Base-by-base conservation (phyloP, 2,888 invertebrate genomes). In the Sinelater perroti region DNA sequence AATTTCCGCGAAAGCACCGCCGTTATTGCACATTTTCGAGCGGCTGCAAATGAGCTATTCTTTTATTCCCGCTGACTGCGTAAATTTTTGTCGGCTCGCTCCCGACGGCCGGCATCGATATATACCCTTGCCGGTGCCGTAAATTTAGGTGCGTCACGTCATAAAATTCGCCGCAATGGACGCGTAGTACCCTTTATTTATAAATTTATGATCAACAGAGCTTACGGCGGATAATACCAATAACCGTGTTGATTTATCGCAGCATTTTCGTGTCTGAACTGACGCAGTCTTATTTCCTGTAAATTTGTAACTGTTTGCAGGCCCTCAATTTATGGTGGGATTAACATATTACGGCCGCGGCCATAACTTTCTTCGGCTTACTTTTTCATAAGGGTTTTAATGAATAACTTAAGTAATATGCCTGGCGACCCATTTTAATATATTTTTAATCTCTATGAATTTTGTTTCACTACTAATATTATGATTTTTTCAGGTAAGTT, bases 131-230 rank as follows among this genome's bases (percentile, higher is more conserved):
- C 18, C 18, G 14, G n/a, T 5, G 16, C 40, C 21, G 24, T 20
- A 21, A 40, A 40, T 40, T 24, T 40, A 24, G 21, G 11, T 40
- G 24, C 40, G 24, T 24, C 40, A 40, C 13, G 21, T 40, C 21
- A 40, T 40, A 24, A 40, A 24, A 40, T 24, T 40, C 13, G 24
- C 18, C 14, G 24, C 21, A 40, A 40, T 24, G 24, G 24, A 24
- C 18, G 40, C 21, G 11, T 38, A 8, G 20, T 20, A 38, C 21
- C 20, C 38, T 38, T 18, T 38, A 38, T 38, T 38, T 40, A 24
- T 24, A 40, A 24, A 40, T 40, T 40, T 40, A 40, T 40, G 40
- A 24, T 24, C 40, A 40, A 24, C 24, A 40, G 10, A 5, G 24
- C 40, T 20, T 40, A 38, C 14, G 16, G 24, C 24, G 24, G 40